phyloP scores from a whole-genome alignment of 2,888 invertebrate genomes.

The Ophioninae sp. region DNA sequence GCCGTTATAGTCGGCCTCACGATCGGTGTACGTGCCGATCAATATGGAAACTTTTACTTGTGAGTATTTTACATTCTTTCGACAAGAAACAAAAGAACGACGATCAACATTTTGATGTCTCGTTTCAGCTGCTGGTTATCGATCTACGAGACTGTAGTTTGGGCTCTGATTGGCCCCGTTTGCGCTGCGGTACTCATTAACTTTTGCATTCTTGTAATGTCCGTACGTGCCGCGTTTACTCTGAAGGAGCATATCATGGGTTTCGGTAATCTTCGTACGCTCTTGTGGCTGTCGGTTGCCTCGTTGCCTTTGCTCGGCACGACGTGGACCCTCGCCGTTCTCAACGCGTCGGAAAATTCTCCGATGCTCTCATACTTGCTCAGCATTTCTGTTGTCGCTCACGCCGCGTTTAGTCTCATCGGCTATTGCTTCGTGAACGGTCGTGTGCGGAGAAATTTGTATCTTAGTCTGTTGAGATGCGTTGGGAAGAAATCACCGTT shows the following conservation, averaged over 20 bases:
- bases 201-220: constrained; percentile 90
- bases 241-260: constrained; percentile 95
- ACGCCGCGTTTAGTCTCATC: constrained; percentile 91
- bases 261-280: constrained; percentile 85
- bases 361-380: constrained; percentile 89
- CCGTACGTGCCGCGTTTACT: constrained; percentile 94
- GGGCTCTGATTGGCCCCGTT: constrained; percentile 97
- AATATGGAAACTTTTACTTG: constrained; percentile 97
- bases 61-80: constrained; percentile 83
- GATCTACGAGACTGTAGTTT: constrained; percentile 95
- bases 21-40: constrained; percentile 95
- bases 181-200: constrained; percentile 90
- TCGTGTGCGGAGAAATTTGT: constrained; percentile 90
- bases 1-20: constrained; percentile 95
- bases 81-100: not conserved
- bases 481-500: constrained; percentile 92
- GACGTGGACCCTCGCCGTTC: constrained; percentile 92
- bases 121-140: constrained; percentile 95
- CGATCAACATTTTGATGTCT: too few relatives aligned
- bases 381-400: constrained; percentile 88
- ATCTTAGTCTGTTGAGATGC: constrained; percentile 87
- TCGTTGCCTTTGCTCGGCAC: constrained; percentile 92
- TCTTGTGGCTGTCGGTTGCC: constrained; percentile 93
- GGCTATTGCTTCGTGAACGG: constrained; percentile 95
- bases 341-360: constrained; percentile 89